Percentiles rank a stretch among this genome's conserved stretches.
Evolutionary conservation across 2,113 vertebrate species (phyloP).

Genomic region (Alligator sinensis): DNA sequence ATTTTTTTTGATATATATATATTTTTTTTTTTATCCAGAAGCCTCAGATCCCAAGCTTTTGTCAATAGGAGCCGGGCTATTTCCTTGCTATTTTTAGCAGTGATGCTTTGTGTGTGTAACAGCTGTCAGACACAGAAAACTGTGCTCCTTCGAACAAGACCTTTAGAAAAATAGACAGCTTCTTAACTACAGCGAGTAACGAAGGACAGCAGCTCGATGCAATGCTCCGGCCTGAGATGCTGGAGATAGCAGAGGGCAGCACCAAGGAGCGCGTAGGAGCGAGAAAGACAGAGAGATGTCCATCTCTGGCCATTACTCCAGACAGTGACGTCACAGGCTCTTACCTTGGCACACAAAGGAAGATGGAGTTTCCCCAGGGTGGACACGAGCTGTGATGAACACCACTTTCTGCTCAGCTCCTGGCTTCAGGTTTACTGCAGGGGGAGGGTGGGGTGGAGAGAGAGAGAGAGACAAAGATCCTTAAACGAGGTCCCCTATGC

Average conservation of each 20-base stretch:
- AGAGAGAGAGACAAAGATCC: neutral
- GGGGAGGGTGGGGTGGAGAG: constrained; percentile 1
- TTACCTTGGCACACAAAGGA: constrained; percentile 98
- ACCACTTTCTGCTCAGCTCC: constrained; percentile 92
- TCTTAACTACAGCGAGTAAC: constrained; percentile 11
- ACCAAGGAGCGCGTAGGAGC: neutral
- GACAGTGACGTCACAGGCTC: neutral
- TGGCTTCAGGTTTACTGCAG: constrained; percentile 83
- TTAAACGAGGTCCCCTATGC: constrained; percentile 27
- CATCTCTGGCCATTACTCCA: neutral
- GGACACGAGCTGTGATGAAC: constrained; percentile 95
- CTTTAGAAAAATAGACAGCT: constrained; percentile 46
- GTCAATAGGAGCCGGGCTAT: constrained; percentile 42
- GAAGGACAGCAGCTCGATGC: neutral
- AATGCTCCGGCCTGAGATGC: constrained; percentile 2
- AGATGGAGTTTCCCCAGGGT: constrained; percentile 96
- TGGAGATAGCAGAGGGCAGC: neutral
- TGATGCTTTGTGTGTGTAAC: constrained; percentile 32
- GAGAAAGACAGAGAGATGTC: neutral
- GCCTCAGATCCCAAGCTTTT: constrained; percentile 51
- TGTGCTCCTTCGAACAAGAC: constrained; percentile 27
- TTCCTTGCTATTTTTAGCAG: constrained; percentile 66
- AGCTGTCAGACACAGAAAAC: constrained; percentile 55
- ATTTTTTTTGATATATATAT: constrained; percentile 28
- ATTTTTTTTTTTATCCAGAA: constrained; percentile 51